Evolutionary conservation across 1,140 invertebrate species (phyloP).

Genomic region (Halesus radiatus): DNA sequence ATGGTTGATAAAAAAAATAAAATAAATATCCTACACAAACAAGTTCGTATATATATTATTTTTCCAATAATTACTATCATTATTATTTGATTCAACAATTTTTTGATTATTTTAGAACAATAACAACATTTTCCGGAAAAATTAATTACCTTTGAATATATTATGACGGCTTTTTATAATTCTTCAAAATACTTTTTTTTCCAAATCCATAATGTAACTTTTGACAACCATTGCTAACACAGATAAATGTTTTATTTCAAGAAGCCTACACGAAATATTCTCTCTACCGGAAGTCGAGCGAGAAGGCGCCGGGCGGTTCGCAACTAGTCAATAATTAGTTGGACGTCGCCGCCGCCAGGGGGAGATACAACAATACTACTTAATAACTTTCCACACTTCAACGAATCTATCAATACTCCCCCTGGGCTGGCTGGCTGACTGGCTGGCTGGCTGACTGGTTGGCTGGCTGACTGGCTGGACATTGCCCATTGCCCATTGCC

Average conservation of each 20-base stretch:
- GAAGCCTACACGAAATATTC: conserved; percentile 41
- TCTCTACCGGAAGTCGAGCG: conserved; percentile 50
- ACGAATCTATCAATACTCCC: conserved; percentile 3
- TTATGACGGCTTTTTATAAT: conserved; percentile 23
- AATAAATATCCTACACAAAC: conserved; percentile 57
- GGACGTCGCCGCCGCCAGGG: no score
- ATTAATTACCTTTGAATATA: conserved; percentile 44
- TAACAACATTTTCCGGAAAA: conserved; percentile 54
- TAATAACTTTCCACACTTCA: background rate
- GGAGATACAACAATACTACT: background rate
- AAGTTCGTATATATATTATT: conserved; percentile 58
- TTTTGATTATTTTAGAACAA: conserved; percentile 56
- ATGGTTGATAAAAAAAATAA: conserved; percentile 55
- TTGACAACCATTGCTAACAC: conserved; percentile 58
- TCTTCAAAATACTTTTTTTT: conserved; percentile 53
- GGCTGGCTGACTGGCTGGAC: no score
- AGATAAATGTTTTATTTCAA: conserved; percentile 53
- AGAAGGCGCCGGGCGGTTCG: background rate
- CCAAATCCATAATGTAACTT: conserved; percentile 52
- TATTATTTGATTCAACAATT: conserved; percentile 57
- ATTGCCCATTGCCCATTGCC: no score
- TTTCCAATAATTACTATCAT: conserved; percentile 56
- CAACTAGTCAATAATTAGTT: no score
- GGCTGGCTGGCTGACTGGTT: conserved; percentile 20
- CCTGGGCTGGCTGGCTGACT: background rate